Evolutionary conservation across 2,113 vertebrate species (phyloP), one percentile per base, ranked within the genome.

Genomic region (Colaptes auratus): DNA sequence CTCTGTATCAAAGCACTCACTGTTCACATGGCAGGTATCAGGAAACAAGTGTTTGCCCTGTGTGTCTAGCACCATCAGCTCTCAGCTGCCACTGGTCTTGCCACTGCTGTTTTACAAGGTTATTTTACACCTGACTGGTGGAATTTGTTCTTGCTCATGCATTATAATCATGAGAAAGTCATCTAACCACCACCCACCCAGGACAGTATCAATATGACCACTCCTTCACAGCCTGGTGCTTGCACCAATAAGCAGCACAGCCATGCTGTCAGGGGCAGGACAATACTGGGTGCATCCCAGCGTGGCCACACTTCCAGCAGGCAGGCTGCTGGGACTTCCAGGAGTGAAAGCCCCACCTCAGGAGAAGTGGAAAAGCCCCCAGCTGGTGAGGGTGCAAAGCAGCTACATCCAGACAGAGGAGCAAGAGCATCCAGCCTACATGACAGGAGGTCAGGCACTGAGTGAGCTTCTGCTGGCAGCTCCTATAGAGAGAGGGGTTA

Each of bases 1-100:
- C 27, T 13, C 58, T 30, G 12, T 23, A 36, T 6, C 33, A 20
- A 52, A 42, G 46, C 6, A 17, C 17, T 30, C 42, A 9, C 28
- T 2, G 1, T 8, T 12, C 35, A 15, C 0, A 1, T 14, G 63
- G 33, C 59, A 73, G 56, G 3, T 24, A 39, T 53, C 48, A 56
- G 65, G 61, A 90, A 82, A 61, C 42, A 30, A 67, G 61, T 3
- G 0, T n/a, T 59, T 55, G 28, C 61, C 61, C 69, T 52, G 42
- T 2, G 1, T 72, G 78, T 67, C 66, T 60, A 56, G 70, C 53
- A 31, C 63, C 59, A 16, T 16, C 85, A 65, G 66, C 48, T 84
- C 74, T 58, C 11, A 7, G 58, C 88, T 89, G 83, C 48, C 12
- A 2, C 73, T 36, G 46, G 31, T n/a, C 70, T 61, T 1, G 0